Conservation (phyloP, 2,113 vertebrate species). For the Gobius niger region DNA sequence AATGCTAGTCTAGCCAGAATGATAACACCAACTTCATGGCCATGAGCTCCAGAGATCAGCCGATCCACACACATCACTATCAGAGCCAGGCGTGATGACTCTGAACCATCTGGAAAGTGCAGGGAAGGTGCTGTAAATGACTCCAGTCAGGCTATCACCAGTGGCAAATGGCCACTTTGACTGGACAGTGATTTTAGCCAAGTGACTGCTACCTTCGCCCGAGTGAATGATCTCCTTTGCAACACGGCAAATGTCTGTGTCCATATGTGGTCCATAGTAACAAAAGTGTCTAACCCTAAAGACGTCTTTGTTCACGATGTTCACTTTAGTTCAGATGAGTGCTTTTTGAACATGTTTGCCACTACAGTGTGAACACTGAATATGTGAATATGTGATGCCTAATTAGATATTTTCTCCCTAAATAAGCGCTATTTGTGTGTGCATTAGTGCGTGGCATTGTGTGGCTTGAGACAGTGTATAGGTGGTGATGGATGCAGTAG, state of each 20-base stretch:
- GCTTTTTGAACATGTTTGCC: too few species aligned
- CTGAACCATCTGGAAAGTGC: constrained; percentile 75
- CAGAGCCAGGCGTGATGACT: constrained; percentile 65
- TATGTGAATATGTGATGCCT: neutral
- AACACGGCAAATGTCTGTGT: too few species aligned
- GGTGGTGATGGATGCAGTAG: constrained; percentile 64
- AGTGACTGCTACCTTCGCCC: constrained; percentile 41
- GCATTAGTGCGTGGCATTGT: constrained; percentile 19
- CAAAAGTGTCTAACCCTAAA: too few species aligned
- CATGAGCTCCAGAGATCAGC: constrained; percentile 66
- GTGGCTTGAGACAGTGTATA: constrained; percentile 33
- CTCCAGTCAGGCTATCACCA: constrained; percentile 62
- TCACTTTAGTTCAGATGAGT: too few species aligned
- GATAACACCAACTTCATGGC: neutral
- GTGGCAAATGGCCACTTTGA: constrained; percentile 65
- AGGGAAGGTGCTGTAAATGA: constrained; percentile 64
- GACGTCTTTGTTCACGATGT: too few species aligned
- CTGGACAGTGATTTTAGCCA: constrained; percentile 32
- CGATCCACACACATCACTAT: constrained; percentile 46
- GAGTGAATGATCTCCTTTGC: neutral
- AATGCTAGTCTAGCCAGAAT: too few species aligned
- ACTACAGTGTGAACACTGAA: too few species aligned
- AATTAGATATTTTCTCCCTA: neutral
- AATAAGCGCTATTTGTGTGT: constrained; percentile 16
- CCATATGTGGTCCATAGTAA: too few species aligned